Evolutionary conservation across 1,140 invertebrate species (phyloP).

Genomic region (Anastrepha obliqua): DNA sequence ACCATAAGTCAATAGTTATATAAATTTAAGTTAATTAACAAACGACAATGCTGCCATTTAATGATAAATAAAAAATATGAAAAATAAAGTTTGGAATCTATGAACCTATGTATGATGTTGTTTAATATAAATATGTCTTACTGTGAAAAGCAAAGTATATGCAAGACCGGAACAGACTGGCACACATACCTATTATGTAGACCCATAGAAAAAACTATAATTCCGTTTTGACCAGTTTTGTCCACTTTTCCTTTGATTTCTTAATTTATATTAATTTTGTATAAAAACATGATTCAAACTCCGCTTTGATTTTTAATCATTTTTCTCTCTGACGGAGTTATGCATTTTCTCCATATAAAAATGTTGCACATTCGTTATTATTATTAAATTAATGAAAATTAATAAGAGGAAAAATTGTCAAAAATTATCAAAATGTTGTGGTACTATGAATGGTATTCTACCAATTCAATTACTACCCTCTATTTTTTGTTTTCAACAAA

Average conservation of each 20-base stretch:
- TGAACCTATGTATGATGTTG: not conserved
- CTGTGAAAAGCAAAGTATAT: not conserved
- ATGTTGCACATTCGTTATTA: too few relatives aligned
- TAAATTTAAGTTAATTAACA: constrained; percentile 43
- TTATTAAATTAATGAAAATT: too few relatives aligned
- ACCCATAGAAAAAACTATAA: not conserved
- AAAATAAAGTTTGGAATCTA: not conserved
- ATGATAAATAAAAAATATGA: constrained; percentile 42
- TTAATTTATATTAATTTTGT: too few relatives aligned
- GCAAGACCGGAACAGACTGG: not conserved
- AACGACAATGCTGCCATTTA: constrained; percentile 51
- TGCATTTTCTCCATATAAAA: too few relatives aligned
- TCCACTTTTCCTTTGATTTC: not conserved
- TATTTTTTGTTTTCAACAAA: not conserved
- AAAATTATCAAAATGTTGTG: too few relatives aligned
- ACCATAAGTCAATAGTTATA: constrained; percentile 41
- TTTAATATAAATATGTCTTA: not conserved
- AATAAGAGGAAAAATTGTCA: too few relatives aligned
- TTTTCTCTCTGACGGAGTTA: too few relatives aligned
- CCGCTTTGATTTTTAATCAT: too few relatives aligned
- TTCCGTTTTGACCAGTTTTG: not conserved
- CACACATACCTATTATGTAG: not conserved
- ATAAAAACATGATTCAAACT: too few relatives aligned
- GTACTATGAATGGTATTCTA: too few relatives aligned
- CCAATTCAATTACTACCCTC: too few relatives aligned